A percentile compares a stretch with the other conserved stretches of the same genome.
Evolutionary conservation across 1,140 invertebrate species (phyloP).

Genomic region (Nilaparvata lugens): DNA sequence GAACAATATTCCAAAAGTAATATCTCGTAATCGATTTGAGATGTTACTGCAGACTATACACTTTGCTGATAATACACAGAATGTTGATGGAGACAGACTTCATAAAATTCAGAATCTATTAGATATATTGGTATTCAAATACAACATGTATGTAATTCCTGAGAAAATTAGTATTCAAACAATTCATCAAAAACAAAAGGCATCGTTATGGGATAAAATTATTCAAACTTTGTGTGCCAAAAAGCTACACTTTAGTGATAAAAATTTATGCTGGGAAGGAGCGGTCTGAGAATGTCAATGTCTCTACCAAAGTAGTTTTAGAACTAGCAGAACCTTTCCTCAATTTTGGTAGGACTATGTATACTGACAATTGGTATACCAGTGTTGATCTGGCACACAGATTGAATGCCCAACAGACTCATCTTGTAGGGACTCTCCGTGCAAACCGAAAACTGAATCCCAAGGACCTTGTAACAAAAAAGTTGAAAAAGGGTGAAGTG

Average conservation of each 20-base stretch:
- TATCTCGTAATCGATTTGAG: background rate
- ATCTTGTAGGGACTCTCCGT: no score
- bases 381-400: no score
- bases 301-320: no score
- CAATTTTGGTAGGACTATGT: no score
- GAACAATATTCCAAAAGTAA: background rate
- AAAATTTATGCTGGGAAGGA: conserved; percentile 14
- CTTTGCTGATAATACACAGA: background rate
- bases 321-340: no score
- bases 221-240: no score
- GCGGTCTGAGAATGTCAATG: background rate
- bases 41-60: background rate
- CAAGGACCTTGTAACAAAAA: no score
- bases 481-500: no score
- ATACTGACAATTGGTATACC: no score
- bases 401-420: no score
- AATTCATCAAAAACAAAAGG: background rate
- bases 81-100: background rate
- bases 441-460: no score
- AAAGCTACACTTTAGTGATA: conserved; percentile 19
- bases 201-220: background rate
- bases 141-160: background rate
- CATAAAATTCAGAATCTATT: background rate
- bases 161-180: background rate
- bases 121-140: background rate